Evolutionary conservation across 1,140 invertebrate genomes (phyloP).

Genomic region (Cepaea nemoralis): DNA sequence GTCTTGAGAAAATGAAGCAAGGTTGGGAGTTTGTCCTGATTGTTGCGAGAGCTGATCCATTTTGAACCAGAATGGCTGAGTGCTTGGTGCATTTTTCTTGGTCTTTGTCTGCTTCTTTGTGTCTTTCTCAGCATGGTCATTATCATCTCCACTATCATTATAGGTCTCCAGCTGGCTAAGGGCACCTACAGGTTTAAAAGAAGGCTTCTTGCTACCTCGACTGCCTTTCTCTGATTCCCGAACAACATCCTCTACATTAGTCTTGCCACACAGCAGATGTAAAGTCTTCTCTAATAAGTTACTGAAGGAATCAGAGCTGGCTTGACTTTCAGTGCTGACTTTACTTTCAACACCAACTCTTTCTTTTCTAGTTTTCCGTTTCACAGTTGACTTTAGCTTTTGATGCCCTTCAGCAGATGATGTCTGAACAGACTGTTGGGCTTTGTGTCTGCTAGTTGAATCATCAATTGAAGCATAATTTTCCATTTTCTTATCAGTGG

Average conservation of each 20-base stretch:
- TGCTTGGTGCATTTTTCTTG: background rate
- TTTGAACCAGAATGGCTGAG: slow-evolving; percentile 30
- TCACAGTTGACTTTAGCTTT: slow-evolving; percentile 31
- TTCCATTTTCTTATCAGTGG: background rate
- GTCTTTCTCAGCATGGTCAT: slow-evolving; percentile 66
- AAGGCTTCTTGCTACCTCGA: background rate
- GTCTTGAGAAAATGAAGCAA: background rate
- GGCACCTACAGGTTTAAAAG: background rate
- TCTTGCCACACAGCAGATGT: slow-evolving; percentile 27
- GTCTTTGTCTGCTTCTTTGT: background rate
- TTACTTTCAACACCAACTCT: background rate
- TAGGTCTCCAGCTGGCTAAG: slow-evolving; percentile 37
- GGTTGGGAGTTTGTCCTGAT: background rate
- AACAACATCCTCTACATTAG: background rate
- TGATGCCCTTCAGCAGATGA: background rate
- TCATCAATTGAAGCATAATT: background rate
- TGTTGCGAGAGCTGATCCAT: slow-evolving; percentile 26
- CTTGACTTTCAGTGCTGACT: background rate
- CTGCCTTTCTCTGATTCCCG: background rate
- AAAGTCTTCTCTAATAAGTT: slow-evolving; percentile 31
- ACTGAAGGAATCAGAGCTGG: background rate
- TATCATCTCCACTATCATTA: slow-evolving; percentile 62
- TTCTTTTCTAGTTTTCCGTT: slow-evolving; percentile 12
- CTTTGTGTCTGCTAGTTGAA: background rate
- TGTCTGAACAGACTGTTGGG: background rate